Percentiles rank a stretch among this genome's conserved stretches.
Evolutionary conservation across 2,797 vertebrate species (phyloP).

Genomic region (Uromys caudimaculatus): DNA sequence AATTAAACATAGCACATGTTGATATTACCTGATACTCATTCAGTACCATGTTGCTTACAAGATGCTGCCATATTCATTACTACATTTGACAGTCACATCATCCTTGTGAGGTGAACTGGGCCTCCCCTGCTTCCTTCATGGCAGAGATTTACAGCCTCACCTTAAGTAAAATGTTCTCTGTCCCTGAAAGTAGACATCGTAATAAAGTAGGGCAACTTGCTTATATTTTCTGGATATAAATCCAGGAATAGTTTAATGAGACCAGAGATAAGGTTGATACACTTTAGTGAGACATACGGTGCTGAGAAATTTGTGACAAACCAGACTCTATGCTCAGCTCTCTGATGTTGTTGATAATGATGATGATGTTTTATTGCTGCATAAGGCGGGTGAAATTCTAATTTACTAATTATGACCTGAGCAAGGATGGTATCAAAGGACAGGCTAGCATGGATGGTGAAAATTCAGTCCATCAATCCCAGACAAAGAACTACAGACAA

Average conservation of each 20-base stretch:
- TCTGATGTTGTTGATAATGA: not conserved
- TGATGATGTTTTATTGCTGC: not conserved
- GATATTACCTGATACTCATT: not conserved
- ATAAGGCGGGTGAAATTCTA: not conserved
- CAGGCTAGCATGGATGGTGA: not conserved
- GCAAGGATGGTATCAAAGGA: not conserved
- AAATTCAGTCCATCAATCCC: not conserved
- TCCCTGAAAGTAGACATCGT: not conserved
- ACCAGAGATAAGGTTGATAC: not conserved
- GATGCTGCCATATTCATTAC: not conserved
- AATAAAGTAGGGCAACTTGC: not conserved
- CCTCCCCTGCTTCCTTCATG: not conserved
- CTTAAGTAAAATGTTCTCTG: not conserved
- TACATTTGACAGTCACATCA: not conserved
- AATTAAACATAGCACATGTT: not conserved
- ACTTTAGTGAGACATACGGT: not conserved
- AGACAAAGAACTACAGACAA: not conserved
- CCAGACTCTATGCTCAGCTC: not conserved
- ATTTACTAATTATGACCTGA: not conserved
- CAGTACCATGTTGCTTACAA: not conserved
- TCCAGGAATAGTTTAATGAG: not conserved
- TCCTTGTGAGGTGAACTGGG: not conserved
- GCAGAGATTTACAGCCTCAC: not conserved
- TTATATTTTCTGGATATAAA: not conserved
- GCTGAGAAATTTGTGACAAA: not conserved